Evolutionary conservation across 2,888 invertebrate species (phyloP), one percentile per base, ranked within the genome.

Genomic region (Pammene fasciana): DNA sequence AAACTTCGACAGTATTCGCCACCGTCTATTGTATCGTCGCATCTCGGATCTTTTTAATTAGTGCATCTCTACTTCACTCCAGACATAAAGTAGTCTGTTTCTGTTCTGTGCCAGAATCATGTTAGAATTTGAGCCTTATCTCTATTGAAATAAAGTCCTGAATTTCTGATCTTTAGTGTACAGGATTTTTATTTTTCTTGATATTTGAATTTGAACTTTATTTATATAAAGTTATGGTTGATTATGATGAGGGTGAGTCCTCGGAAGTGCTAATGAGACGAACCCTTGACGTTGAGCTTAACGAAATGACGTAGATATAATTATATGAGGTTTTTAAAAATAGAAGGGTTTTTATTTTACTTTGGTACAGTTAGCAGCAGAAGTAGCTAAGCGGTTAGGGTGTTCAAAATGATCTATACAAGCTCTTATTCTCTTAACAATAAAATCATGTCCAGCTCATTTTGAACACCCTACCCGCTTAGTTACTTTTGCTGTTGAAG

Each of bases 191-290:
- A 59, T 59, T 43, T 59, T 11, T 6, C 1, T 34, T 9, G 10
- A 3, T n/a, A 46, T 46, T 50, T 0, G 0, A 68, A 16, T 59
- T 65, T 38, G 14, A 43, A 45, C 36, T 10, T 45, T 59, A 68
- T 38, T 50, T 6, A 6, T 14, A 18, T 52, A 9, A 3, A 0
- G 5, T 10, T 16, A 56, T 16, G 45, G 52, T 38, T 11, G 5
- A 18, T 10, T 26, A n/a, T 13, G 46, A 10, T 1, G 6, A 5
- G 65, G 54, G 74, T 76, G 74, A 73, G 76, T 80, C 73, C 73
- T 78, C 81, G 78, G 79, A 77, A 74, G 74, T 78, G 75, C 80
- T 90, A 91, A 90, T 89, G 89, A 91, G 89, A 87, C 87, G 79
- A 79, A 73, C 83, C 80, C 86, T 87, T 82, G 74, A 76, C 76